Percentiles rank a stretch among this genome's conserved stretches.
Evolutionary conservation across 2,113 vertebrate genomes (phyloP).

Genomic region (Kobus ellipsiprymnus): DNA sequence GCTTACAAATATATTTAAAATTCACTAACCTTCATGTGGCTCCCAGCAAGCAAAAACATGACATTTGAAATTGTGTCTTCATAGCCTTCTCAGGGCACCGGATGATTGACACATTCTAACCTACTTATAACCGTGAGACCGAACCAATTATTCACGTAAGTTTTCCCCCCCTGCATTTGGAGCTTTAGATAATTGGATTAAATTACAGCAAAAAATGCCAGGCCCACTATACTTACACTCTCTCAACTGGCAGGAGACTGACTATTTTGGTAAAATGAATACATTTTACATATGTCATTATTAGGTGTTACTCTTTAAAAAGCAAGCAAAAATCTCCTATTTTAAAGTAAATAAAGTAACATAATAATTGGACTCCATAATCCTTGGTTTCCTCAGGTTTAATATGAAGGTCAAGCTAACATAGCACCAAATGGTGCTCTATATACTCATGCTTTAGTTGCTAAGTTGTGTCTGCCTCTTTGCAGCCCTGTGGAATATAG

Average conservation of each 20-base stretch:
- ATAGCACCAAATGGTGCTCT: neutral
- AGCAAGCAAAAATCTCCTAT: neutral
- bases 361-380: neutral
- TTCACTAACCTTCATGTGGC: neutral
- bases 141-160: neutral
- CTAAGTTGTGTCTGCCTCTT: neutral
- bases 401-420: neutral
- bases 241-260: neutral
- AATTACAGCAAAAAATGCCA: conserved; percentile 29
- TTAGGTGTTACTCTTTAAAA: conserved; percentile 7
- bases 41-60: conserved; percentile 23
- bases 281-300: neutral
- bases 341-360: conserved; percentile 26
- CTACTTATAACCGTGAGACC: conserved; percentile 1
- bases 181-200: conserved; percentile 50
- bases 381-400: neutral
- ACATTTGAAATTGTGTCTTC: conserved; percentile 44
- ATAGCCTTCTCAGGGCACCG: neutral
- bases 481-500: neutral
- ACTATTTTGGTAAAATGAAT: conserved; percentile 25
- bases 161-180: neutral
- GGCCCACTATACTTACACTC: neutral
- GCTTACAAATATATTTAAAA: conserved; percentile 32
- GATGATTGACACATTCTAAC: conserved; percentile 37
- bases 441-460: neutral